Percentiles rank a stretch among this genome's conserved stretches.
Evolutionary conservation across 2,113 vertebrate species (phyloP).

Genomic region (Sturnira hondurensis): DNA sequence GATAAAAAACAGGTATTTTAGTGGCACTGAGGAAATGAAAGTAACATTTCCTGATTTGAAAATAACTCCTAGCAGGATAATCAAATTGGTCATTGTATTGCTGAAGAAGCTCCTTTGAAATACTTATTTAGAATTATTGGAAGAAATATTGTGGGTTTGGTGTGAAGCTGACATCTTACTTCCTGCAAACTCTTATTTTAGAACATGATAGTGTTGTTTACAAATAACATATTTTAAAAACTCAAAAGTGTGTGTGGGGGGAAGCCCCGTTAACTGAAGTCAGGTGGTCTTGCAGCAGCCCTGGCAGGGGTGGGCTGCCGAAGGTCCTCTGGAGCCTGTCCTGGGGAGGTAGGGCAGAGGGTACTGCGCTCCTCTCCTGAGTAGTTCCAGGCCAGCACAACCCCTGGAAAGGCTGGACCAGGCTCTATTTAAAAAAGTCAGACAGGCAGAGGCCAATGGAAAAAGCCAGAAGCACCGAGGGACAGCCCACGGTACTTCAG

Average conservation of each 20-base stretch:
- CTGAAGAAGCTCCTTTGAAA: neutral
- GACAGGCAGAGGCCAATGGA: neutral
- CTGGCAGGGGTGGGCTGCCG: neutral
- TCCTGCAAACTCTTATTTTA: neutral
- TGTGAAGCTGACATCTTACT: neutral
- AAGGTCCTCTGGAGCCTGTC: accelerated
- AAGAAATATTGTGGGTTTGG: neutral
- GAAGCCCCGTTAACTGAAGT: neutral
- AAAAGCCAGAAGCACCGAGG: neutral
- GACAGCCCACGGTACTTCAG: neutral
- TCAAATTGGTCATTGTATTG: neutral
- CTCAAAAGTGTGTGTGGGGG: neutral
- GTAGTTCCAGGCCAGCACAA: neutral
- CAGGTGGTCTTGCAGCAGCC: neutral
- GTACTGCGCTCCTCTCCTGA: neutral
- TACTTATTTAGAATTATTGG: neutral
- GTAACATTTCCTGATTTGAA: neutral
- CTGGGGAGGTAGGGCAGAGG: neutral
- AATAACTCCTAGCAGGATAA: neutral
- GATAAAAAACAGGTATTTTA: neutral
- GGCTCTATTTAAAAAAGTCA: neutral
- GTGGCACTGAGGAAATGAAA: neutral
- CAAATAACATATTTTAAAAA: neutral
- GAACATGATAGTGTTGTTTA: neutral
- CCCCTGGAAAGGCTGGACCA: neutral